Percentiles rank a stretch among this genome's conserved stretches.
Evolutionary conservation across 2,113 vertebrate genomes (phyloP).

Genomic region (Mastomys coucha): DNA sequence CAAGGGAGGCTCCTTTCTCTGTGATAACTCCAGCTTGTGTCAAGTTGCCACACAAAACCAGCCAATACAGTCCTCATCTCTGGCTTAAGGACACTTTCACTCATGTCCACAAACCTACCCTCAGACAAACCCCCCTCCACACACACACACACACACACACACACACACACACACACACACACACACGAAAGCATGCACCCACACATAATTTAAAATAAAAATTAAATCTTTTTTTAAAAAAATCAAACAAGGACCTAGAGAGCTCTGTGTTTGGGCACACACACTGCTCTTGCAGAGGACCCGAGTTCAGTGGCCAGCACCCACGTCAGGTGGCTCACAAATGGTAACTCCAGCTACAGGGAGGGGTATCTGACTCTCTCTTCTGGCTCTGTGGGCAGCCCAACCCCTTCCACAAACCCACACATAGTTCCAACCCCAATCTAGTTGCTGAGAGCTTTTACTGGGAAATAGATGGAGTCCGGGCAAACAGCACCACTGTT

Average conservation of each 20-base stretch:
- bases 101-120: neutral
- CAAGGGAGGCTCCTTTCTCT: too few species aligned
- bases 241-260: neutral
- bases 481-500: constrained; percentile 32
- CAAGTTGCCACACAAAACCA: too few species aligned
- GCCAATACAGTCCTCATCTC: too few species aligned
- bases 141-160: too few species aligned
- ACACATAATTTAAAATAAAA: neutral
- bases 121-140: neutral
- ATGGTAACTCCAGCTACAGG: neutral
- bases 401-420: neutral
- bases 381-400: neutral
- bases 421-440: neutral
- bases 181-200: neutral
- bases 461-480: neutral
- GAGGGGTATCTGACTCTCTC: neutral
- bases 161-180: neutral
- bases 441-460: constrained; percentile 50
- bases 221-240: neutral
- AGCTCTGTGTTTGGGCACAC: neutral
- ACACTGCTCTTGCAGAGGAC: neutral
- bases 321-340: neutral
- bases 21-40: too few species aligned
- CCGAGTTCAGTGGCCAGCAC: neutral
- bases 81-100: neutral